Conservation (phyloP, 2,797 vertebrate species). For the Aeoliscus strigatus region DNA sequence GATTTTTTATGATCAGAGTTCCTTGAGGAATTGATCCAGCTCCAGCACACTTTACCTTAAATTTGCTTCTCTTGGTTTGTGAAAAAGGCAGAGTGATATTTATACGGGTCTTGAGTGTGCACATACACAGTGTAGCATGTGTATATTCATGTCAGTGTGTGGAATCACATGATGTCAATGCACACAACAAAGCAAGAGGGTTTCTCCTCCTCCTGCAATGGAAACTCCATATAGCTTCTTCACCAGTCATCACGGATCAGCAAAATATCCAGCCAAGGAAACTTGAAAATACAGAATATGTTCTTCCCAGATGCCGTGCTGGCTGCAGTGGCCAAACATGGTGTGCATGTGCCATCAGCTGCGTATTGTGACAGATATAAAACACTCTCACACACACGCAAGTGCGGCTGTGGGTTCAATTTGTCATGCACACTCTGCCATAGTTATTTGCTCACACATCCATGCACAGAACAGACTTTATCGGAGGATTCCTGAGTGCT, state of each 20-base stretch:
- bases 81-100: too few species aligned
- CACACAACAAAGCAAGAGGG: constrained; percentile 22
- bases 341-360: constrained; percentile 31
- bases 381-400: constrained; percentile 30
- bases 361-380: constrained; percentile 35
- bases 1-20: too few species aligned
- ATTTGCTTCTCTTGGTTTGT: too few species aligned
- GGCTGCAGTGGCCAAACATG: constrained; percentile 35
- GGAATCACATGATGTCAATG: constrained; percentile 21
- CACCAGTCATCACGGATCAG: constrained; percentile 37
- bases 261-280: constrained; percentile 34
- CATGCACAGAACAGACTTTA: constrained; percentile 33
- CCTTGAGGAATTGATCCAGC: too few species aligned
- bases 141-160: constrained; percentile 11
- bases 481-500: constrained; percentile 55
- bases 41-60: too few species aligned
- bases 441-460: constrained; percentile 25
- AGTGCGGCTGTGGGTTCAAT: constrained; percentile 22
- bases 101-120: neutral
- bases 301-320: constrained; percentile 41
- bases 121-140: constrained; percentile 2
- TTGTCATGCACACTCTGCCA: constrained; percentile 30
- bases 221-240: constrained; percentile 25
- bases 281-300: constrained; percentile 23
- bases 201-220: constrained; percentile 22